These are phyloP conservation scores for Numida meleagris DNA, from an alignment of 2,113 vertebrate genomes.

Conservation along the genomic window DNA sequence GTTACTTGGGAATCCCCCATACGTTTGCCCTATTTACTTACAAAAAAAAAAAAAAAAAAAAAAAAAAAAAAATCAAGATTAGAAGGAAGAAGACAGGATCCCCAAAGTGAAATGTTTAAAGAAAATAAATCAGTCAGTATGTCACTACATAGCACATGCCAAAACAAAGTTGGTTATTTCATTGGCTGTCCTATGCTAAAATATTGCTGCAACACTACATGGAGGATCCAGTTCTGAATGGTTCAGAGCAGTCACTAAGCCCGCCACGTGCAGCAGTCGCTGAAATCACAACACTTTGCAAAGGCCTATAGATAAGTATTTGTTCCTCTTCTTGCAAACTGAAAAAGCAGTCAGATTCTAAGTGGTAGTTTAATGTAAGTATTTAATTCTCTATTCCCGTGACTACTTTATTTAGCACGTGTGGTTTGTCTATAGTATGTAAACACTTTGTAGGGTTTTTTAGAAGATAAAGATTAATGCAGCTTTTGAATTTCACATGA, in stretches of 20 bases:
- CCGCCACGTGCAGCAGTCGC: background rate
- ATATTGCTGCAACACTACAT: background rate
- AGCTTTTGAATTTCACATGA: background rate
- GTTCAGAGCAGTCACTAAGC: background rate
- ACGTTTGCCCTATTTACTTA: background rate
- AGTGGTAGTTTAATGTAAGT: background rate
- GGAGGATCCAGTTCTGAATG: background rate
- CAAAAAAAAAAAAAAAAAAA: background rate
- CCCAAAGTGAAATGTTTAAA: background rate
- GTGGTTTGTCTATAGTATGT: background rate
- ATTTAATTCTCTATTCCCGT: background rate
- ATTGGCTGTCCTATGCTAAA: background rate
- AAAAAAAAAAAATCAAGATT: background rate
- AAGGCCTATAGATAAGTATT: background rate
- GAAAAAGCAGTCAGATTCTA: background rate
- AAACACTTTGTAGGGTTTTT: background rate
- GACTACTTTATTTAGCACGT: background rate
- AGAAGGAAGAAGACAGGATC: background rate
- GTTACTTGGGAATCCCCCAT: background rate
- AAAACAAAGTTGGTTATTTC: background rate
- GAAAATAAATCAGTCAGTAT: background rate
- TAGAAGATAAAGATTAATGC: background rate
- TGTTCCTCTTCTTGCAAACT: background rate
- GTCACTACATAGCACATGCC: fast-evolving
- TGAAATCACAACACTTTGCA: background rate